Evolutionary conservation across 2,797 vertebrate species (phyloP).

Genomic region (Bradypodion pumilum): DNA sequence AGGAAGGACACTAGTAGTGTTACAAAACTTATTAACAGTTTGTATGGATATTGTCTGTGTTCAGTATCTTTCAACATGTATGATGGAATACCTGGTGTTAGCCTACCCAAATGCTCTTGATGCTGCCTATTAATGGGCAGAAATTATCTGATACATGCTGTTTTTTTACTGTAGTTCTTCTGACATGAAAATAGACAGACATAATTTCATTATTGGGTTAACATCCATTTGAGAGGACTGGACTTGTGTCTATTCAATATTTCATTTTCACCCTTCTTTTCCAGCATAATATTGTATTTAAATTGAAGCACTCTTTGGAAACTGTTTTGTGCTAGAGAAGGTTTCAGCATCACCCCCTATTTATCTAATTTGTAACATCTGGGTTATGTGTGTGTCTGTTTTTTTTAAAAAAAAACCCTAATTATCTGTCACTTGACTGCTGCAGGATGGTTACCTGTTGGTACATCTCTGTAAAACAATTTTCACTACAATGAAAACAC

Average conservation of each 20-base stretch:
- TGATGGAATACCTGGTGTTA: too few relatives aligned
- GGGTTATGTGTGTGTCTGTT: background rate
- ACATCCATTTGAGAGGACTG: background rate
- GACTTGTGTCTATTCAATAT: too few relatives aligned
- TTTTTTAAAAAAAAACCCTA: background rate
- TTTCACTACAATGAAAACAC: background rate
- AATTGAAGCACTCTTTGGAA: background rate
- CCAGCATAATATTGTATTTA: background rate
- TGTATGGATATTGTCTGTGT: background rate
- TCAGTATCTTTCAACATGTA: background rate
- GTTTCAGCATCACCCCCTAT: background rate
- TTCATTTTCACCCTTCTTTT: background rate
- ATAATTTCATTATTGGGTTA: background rate
- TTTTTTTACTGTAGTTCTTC: too few relatives aligned
- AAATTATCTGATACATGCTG: too few relatives aligned
- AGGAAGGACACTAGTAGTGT: background rate
- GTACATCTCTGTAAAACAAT: background rate
- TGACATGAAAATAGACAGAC: background rate
- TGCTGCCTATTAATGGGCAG: too few relatives aligned
- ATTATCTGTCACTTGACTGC: background rate
- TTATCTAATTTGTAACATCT: background rate
- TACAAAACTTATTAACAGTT: background rate
- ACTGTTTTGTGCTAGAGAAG: background rate
- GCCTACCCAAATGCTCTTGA: too few relatives aligned
- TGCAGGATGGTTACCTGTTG: background rate